Evolutionary conservation across 2,888 invertebrate species (phyloP).

Genomic region (Tipula confusa): DNA sequence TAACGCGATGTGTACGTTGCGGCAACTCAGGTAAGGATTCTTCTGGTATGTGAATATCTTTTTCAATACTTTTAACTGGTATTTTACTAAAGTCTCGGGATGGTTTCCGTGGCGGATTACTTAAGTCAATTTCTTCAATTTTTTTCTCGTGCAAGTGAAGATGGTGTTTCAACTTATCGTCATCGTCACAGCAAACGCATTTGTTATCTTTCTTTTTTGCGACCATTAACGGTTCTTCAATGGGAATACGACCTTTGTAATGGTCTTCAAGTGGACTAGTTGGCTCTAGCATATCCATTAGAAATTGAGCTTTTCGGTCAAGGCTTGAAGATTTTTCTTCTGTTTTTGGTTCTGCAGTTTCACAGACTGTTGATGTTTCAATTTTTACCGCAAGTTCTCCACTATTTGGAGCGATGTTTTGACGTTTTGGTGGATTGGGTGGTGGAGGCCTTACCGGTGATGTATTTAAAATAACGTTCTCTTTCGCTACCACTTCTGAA

Average conservation of each 20-base stretch:
- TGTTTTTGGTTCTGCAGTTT: slow-evolving; percentile 31
- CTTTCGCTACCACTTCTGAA: background rate
- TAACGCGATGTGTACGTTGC: background rate
- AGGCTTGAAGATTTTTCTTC: slow-evolving; percentile 33
- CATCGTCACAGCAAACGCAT: slow-evolving; percentile 36
- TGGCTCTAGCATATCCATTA: slow-evolving; percentile 32
- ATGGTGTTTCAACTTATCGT: slow-evolving; percentile 32
- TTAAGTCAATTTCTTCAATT: slow-evolving; percentile 20
- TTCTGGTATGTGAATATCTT: background rate
- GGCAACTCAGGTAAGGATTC: background rate
- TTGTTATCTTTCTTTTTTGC: slow-evolving; percentile 32
- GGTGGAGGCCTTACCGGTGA: background rate
- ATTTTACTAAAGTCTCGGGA: slow-evolving; percentile 38
- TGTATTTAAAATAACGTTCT: background rate
- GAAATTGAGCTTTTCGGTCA: slow-evolving; percentile 34
- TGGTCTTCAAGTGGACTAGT: slow-evolving; percentile 31
- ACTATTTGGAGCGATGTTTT: background rate
- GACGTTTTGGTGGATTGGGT: background rate
- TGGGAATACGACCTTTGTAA: slow-evolving; percentile 33
- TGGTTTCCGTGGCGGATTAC: slow-evolving; percentile 38
- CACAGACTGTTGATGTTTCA: background rate
- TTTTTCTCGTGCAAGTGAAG: slow-evolving; percentile 32
- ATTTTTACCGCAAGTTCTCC: background rate
- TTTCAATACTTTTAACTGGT: slow-evolving; percentile 27
- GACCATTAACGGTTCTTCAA: slow-evolving; percentile 37